Percentiles rank a stretch among this genome's conserved stretches.
phyloP scores from a whole-genome alignment of 53 echinoderm and acorn worm species.

The Patiria pectinifera region DNA sequence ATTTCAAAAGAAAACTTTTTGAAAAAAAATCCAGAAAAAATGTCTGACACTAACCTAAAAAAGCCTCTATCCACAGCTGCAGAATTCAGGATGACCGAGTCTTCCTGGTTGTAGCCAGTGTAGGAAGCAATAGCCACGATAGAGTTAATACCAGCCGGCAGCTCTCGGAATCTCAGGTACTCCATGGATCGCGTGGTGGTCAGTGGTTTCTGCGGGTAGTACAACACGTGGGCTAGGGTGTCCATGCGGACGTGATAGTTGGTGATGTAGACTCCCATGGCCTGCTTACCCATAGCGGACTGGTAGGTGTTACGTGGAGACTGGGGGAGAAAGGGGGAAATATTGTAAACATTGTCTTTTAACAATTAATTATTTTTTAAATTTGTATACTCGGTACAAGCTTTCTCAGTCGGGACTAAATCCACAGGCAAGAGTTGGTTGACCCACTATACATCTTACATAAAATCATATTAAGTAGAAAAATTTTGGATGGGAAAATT shows the following conservation, averaged over 20 bases:
- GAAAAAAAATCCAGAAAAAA: background rate
- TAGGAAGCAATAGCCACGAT: conserved; percentile 98
- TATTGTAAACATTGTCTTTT: background rate
- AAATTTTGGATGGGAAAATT: too few species aligned
- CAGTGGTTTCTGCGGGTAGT: conserved; percentile 98
- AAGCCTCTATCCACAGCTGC: conserved; percentile 91
- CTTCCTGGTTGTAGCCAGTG: conserved; percentile 99
- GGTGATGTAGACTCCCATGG: conserved; percentile 99
- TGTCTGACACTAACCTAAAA: conserved; percentile 71
- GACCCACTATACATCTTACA: too few species aligned
- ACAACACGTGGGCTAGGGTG: conserved; percentile 97
- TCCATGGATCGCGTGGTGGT: conserved; percentile 99
- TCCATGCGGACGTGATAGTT: conserved; percentile 99
- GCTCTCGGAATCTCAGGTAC: conserved; percentile 94
- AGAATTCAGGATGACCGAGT: conserved; percentile 96
- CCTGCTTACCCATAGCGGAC: conserved; percentile 99
- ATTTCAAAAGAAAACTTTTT: too few species aligned
- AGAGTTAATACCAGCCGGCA: conserved; percentile 96
- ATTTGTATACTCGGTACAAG: too few species aligned
- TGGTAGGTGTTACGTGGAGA: conserved; percentile 99
- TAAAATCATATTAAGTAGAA: too few species aligned
- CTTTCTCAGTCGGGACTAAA: too few species aligned
- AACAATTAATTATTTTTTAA: too few species aligned
- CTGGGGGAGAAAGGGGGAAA: conserved; percentile 39
- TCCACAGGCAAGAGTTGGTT: too few species aligned